Conservation (phyloP, 92 coral and sea anemone species). For the Porites divaricata region DNA sequence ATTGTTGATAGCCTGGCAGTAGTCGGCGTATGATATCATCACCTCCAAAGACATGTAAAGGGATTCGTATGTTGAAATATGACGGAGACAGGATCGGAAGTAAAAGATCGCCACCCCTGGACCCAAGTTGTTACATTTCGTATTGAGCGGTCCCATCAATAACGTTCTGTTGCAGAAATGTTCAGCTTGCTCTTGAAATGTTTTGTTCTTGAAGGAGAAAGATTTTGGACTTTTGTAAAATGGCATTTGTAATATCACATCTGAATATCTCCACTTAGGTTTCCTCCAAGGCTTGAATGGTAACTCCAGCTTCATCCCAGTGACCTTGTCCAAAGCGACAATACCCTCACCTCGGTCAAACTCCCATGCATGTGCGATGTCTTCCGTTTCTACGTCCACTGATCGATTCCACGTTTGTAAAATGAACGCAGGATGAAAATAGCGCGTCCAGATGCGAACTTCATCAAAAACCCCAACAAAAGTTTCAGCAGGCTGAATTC, state of each 20-base stretch:
- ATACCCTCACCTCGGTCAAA: conserved; percentile 95
- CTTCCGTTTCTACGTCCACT: conserved; percentile 72
- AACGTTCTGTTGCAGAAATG: conserved; percentile 72
- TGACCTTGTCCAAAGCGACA: conserved; percentile 69
- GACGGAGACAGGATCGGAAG: conserved; percentile 81
- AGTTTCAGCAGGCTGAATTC: conserved; percentile 72
- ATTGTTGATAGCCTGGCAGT: conserved; percentile 77
- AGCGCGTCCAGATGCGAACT: conserved; percentile 93
- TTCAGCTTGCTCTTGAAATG: conserved; percentile 70
- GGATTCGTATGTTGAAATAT: conserved; percentile 70
- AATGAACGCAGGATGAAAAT: conserved; percentile 94
- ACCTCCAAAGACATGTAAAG: conserved; percentile 83
- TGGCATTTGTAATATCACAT: conserved; percentile 70
- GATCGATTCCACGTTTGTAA: conserved; percentile 86
- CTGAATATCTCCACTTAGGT: conserved; percentile 88
- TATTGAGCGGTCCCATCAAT: conserved; percentile 71
- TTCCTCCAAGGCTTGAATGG: conserved; percentile 86
- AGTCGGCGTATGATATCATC: conserved; percentile 82
- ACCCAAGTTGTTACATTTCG: conserved; percentile 76
- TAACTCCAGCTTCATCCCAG: conserved; percentile 72
- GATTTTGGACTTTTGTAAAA: conserved; percentile 62
- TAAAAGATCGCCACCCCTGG: conserved; percentile 79
- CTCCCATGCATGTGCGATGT: conserved; percentile 88
- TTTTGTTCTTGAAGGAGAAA: conserved; percentile 63
- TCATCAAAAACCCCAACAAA: conserved; percentile 89